phyloP scores from a whole-genome alignment of 2,797 vertebrate species.

The Chiropotes sagulatus region DNA sequence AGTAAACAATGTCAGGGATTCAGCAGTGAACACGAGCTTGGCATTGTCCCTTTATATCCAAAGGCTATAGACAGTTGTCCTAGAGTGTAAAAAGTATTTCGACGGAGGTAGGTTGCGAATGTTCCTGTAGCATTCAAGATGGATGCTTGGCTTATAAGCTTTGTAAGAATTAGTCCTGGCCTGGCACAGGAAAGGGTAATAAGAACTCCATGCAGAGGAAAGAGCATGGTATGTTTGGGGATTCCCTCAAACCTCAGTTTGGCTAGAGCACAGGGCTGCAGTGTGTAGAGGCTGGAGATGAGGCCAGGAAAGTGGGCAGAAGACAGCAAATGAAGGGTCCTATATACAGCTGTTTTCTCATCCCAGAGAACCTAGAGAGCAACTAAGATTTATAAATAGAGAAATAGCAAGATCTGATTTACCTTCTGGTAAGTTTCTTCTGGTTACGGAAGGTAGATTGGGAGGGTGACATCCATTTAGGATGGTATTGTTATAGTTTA shows the following conservation, averaged over 20 bases:
- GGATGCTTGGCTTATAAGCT: background rate
- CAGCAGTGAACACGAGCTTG: background rate
- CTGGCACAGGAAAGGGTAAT: background rate
- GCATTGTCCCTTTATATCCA: background rate
- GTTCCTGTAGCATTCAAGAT: background rate
- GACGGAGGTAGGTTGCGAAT: background rate
- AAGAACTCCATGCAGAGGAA: background rate
- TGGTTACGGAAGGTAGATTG: background rate
- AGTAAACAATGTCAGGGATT: background rate
- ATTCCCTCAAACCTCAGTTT: background rate
- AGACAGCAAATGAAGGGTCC: background rate
- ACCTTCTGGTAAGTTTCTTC: background rate
- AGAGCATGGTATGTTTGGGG: background rate
- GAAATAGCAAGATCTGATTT: background rate
- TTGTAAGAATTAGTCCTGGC: background rate
- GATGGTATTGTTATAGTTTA: background rate
- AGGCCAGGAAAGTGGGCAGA: background rate
- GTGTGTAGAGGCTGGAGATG: background rate
- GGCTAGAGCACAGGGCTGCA: background rate
- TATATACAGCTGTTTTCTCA: background rate
- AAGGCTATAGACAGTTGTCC: background rate
- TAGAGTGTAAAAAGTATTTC: background rate
- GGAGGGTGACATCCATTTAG: background rate
- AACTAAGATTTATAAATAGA: background rate
- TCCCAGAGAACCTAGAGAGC: background rate